Conservation (phyloP, 2,888 invertebrate genomes). For the Seira ritae region DNA sequence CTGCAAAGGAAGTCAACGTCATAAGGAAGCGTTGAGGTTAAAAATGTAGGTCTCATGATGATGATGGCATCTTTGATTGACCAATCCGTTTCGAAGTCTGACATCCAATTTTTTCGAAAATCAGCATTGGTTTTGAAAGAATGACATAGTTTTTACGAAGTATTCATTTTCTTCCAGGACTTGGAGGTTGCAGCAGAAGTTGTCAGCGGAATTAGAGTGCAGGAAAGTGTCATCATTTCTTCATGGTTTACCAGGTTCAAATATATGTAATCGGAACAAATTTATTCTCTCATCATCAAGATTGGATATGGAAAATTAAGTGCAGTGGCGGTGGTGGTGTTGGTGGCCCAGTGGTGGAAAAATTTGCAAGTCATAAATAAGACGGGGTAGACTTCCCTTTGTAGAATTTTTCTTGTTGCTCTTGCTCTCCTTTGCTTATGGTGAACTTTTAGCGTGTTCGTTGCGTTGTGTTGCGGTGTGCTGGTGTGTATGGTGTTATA, state of each 20-base stretch:
- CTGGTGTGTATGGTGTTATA: not conserved
- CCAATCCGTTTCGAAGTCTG: too few relatives aligned
- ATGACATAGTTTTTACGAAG: too few relatives aligned
- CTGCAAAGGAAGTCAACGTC: not conserved
- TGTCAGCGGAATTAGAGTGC: too few relatives aligned
- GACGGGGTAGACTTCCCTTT: not conserved
- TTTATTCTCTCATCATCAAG: not conserved
- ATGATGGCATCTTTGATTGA: too few relatives aligned
- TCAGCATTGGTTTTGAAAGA: too few relatives aligned
- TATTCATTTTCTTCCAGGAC: too few relatives aligned
- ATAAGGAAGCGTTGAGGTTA: not conserved
- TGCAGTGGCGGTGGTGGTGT: not conserved
- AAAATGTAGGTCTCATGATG: too few relatives aligned
- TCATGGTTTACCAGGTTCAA: not conserved
- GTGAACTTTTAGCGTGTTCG: not conserved
- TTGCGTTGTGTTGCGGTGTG: not conserved
- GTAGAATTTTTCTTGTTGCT: not conserved
- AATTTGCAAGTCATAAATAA: conserved; percentile 8
- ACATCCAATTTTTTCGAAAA: too few relatives aligned
- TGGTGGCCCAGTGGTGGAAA: not conserved
- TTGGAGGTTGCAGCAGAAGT: too few relatives aligned
- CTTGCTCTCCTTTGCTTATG: conserved; percentile 1
- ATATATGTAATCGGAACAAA: conserved; percentile 2
- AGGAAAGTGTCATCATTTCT: not conserved
- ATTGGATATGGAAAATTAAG: not conserved